These are phyloP conservation scores for Falco berigora DNA, from an alignment of 2,797 vertebrate genomes.

Conservation along the genomic window DNA sequence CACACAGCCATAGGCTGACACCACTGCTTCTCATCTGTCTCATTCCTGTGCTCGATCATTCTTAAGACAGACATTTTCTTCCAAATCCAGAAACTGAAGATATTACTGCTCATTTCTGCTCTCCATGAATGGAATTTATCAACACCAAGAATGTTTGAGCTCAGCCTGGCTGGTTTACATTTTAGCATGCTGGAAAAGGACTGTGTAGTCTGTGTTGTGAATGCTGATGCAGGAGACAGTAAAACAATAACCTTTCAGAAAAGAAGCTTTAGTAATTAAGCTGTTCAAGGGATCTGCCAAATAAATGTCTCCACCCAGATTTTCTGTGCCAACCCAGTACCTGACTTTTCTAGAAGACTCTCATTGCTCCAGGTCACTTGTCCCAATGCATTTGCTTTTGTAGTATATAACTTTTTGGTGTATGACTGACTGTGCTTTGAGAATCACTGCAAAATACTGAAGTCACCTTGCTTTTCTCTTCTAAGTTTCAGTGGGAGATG, in stretches of 20 bases:
- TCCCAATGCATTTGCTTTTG: not conserved
- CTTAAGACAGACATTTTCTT: not conserved
- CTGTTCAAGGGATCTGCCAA: not conserved
- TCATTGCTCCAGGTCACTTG: not conserved
- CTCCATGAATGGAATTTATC: not conserved
- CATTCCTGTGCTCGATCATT: not conserved
- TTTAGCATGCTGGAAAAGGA: not conserved
- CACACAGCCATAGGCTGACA: not conserved
- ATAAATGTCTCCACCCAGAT: not conserved
- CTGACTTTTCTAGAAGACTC: not conserved
- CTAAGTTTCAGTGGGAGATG: constrained; percentile 59
- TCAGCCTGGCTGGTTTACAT: not conserved
- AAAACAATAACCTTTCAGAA: not conserved
- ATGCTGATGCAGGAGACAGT: not conserved
- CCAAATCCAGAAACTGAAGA: not conserved
- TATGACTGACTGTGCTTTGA: not conserved
- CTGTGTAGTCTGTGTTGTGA: not conserved
- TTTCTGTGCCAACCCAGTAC: not conserved
- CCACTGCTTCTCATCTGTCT: not conserved
- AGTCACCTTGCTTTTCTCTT: constrained; percentile 30
- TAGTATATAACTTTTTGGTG: not conserved
- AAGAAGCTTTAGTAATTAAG: not conserved
- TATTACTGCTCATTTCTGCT: not conserved
- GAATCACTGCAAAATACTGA: not conserved
- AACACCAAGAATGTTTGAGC: not conserved